phyloP scores from a whole-genome alignment of 1,140 invertebrate species.

The Anastrepha obliqua region DNA sequence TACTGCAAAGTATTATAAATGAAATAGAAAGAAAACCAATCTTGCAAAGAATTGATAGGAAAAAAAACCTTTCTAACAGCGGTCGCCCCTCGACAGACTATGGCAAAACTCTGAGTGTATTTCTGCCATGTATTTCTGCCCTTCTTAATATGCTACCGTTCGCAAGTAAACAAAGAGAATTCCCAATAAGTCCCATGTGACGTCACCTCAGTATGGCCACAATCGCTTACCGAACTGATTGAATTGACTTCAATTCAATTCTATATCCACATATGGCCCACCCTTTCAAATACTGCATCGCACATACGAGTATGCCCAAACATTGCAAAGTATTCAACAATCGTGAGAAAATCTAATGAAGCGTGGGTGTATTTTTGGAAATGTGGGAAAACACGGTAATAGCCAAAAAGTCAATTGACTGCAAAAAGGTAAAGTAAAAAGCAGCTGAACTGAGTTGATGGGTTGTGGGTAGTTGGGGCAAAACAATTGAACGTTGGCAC shows the following conservation, averaged over 20 bases:
- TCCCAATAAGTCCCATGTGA: neutral
- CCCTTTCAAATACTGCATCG: neutral
- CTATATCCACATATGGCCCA: neutral
- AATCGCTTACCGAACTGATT: neutral
- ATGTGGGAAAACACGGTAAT: constrained; percentile 24
- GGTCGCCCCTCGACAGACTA: too few species aligned
- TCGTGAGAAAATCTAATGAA: constrained; percentile 50
- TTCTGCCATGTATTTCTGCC: neutral
- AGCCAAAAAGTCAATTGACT: constrained; percentile 48
- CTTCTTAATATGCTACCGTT: too few species aligned
- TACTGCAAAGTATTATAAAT: too few species aligned
- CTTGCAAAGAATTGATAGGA: too few species aligned
- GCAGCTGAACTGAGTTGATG: neutral
- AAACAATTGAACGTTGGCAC: constrained; percentile 19
- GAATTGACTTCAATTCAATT: neutral
- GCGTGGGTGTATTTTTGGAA: neutral
- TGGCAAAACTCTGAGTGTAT: too few species aligned
- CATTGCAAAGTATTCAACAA: neutral
- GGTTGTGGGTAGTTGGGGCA: neutral
- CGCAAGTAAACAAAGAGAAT: neutral
- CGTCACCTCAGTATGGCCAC: neutral
- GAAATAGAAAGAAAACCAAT: too few species aligned
- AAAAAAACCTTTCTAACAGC: too few species aligned
- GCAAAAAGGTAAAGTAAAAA: constrained; percentile 33
- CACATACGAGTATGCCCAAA: neutral